Base-by-base conservation (phyloP, 2,888 invertebrate species). In the Lordiphosa fenestrarum region DNA sequence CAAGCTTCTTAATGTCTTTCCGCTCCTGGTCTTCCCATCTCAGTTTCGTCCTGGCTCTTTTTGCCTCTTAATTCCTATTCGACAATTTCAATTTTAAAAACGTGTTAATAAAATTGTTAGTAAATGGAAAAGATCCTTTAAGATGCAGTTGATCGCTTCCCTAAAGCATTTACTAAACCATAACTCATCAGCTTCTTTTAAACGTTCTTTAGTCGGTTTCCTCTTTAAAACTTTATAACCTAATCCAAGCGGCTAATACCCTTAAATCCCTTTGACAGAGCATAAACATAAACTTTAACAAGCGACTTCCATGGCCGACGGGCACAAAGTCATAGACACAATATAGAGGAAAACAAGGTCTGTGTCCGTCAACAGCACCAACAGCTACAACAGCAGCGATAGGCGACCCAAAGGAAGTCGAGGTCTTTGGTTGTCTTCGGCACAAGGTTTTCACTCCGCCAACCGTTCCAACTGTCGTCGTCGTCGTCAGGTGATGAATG, bases 321-420 rank as follows among this genome's bases (percentile, higher is more conserved):
- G 77, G 63, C 75, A 66, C 52, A 52, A 41, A 49, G 44, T 71
- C 54, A 77, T 53, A 70, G 60, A 47, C 58, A 69, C 55, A 54
- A 57, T 30, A 30, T 30, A 30, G 30, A 30, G 30, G 30, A 30
- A 30, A 30, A 30, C 30, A 30, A 30, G 30, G 30, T 30, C 30
- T 30, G 30, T 30, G 30, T 30, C 30, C 30, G 30, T 30, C 61
- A 60, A 49, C 52, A 57, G 60, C 70, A 25, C 12, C 46, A 42
- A 36, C 30, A 13, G 12, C 12, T 13, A 15, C 42, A 25, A 19
- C 47, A 35, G 39, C 47, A 23, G 33, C 46, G 35, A 33, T 47
- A 35, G 46, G 21, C 84, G 80, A 81, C 67, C 86, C 86, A 80
- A 81, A 81, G 86, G 80, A 81, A 81, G 80, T 85, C 86, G 80